phyloP scores from a whole-genome alignment of 2,888 invertebrate species.

The Serripes groenlandicus region DNA sequence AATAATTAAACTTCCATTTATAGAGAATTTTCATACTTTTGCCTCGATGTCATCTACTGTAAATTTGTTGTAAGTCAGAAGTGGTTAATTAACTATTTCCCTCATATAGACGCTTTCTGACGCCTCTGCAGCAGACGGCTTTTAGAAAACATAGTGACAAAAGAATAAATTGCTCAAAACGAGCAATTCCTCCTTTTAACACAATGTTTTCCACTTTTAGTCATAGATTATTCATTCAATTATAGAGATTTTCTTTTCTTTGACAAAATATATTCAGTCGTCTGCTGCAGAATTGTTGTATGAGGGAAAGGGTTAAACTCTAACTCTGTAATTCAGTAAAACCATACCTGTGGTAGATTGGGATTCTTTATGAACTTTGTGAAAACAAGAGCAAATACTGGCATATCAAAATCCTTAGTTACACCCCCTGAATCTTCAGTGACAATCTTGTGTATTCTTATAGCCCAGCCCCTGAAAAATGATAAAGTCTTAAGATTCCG shows the following conservation, averaged over 20 bases:
- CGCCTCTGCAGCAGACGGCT: not conserved
- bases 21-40: too few relatives aligned
- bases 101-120: not conserved
- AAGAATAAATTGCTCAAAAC: not conserved
- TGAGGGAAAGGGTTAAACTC: too few relatives aligned
- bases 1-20: too few relatives aligned
- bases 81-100: not conserved
- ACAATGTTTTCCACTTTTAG: not conserved
- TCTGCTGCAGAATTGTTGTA: too few relatives aligned
- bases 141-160: not conserved
- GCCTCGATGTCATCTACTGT: too few relatives aligned
- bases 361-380: constrained; percentile 86
- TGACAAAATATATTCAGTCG: too few relatives aligned
- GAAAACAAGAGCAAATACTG: constrained; percentile 86
- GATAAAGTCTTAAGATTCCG: too few relatives aligned
- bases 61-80: too few relatives aligned
- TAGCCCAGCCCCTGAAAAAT: constrained; percentile 83
- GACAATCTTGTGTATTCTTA: constrained; percentile 82
- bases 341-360: constrained; percentile 57
- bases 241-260: too few relatives aligned
- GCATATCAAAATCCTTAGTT: constrained; percentile 83
- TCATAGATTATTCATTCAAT: too few relatives aligned
- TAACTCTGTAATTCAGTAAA: too few relatives aligned
- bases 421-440: constrained; percentile 71
- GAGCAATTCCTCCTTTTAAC: not conserved